Evolutionary conservation across 2,888 invertebrate genomes (phyloP), one percentile per base, ranked within the genome.

Genomic region (Limulus polyphemus): DNA sequence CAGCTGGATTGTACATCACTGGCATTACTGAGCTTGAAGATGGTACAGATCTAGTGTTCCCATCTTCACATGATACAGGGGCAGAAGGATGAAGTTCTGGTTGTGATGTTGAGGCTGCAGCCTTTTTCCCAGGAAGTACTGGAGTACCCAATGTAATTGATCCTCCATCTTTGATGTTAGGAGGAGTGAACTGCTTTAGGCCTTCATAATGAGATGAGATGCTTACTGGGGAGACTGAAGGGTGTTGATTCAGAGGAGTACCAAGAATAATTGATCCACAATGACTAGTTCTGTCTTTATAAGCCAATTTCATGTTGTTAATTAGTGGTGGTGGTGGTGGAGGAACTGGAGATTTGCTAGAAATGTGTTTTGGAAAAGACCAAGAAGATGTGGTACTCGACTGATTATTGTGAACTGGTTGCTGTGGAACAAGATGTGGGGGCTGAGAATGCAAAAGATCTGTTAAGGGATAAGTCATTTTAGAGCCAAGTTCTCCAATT

Each of bases 121-220:
- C 14, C 14, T 54, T 54, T 54, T 54, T 54, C 14, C 32, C 32
- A 32, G 32, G 32, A 32, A 32, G 32, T 11, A 93, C 85, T 0
- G 93, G 93, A 0, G 93, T 93, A 0, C 93, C 93, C 69, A 90
- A 89, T 0, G 91, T 93, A 59, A 93, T 93, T 0, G 91, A 91
- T 2, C 92, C 92, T 70, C 84, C 70, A 78, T 75, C 75, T 59
- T 72, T 71, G 13, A 71, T 69, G 55, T 68, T 65, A 10, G 70
- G 69, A 46, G 79, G 78, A 74, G 79, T 77, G 62, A 80, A 79
- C 2, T 79, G 74, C 10, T 78, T 71, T n/a, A 75, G 69, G n/a
- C 71, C 72, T 58, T 75, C 75, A 65, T 72, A 73, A 11, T 70
- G 65, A 49, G 64, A 64, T 17, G 67, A 57, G 32, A 32, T 32